Base-by-base conservation (phyloP, 2,888 invertebrate species). In the Spodoptera exigua region DNA sequence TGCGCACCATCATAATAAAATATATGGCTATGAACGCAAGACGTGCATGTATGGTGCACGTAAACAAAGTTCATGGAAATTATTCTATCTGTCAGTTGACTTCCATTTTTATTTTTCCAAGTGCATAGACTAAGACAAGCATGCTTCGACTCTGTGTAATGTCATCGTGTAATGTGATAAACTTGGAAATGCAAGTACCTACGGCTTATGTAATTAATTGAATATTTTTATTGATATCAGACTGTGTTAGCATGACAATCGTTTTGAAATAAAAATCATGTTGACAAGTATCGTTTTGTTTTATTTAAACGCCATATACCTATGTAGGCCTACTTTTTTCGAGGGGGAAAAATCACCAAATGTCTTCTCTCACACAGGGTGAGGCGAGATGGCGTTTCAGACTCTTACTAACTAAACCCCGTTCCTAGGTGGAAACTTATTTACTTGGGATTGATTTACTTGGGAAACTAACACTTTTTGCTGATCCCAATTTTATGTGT, bases 231-330 rank as follows among this genome's bases (percentile, higher is more conserved):
- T 52, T 63, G 47, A 53, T 58, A 62, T 52, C 51, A 11, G 69
- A 70, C 65, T 48, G 61, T 49, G 46, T 67, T 61, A 51, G 66
- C 65, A 61, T 70, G 62, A 62, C 34, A 41, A 76, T 64, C 75
- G 67, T 59, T 76, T 72, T 74, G 41, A 56, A 69, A 71, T 76
- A 74, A 74, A 71, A 73, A 75, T 70, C 63, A 62, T 70, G 68
- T 72, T 75, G 61, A 66, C 57, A 61, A 52, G 45, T 64, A 55
- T 56, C 60, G 9, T 21, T 13, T 44, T 45, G 62, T 77, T 71
- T 77, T 13, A 56, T 76, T 76, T 0, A 0, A 39, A 45, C 27
- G 0, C 27, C 27, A 1, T 27, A 27, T 27, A n/a, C n/a, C n/a
- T n/a, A n/a, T n/a, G n/a, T n/a, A n/a, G n/a, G n/a, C n/a, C n/a